Percentiles rank a stretch among this genome's conserved stretches.
Evolutionary conservation across 2,888 invertebrate species (phyloP).

Genomic region (Gisinianus flammeolus): DNA sequence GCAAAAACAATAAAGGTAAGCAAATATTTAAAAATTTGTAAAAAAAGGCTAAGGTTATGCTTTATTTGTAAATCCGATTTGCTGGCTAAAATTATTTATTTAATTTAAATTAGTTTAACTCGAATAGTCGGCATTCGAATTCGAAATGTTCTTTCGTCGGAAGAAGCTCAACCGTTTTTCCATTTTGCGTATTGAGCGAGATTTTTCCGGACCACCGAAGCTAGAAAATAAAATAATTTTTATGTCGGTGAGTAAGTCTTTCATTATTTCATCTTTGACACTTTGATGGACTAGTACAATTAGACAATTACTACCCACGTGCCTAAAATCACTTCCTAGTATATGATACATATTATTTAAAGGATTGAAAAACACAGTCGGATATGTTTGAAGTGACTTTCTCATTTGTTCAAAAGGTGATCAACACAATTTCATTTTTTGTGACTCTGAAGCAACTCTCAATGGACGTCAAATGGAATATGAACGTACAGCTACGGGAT

Average conservation of each 20-base stretch:
- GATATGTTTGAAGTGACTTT: too few species aligned
- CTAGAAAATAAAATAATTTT: conserved; percentile 10
- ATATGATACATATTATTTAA: not conserved
- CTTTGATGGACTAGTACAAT: too few species aligned
- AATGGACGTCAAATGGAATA: conserved; percentile 2
- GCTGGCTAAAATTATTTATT: too few species aligned
- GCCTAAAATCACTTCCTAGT: not conserved
- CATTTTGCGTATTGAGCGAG: not conserved
- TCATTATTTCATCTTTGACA: too few species aligned
- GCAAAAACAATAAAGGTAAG: too few species aligned
- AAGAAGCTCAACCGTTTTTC: not conserved
- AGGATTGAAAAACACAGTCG: not conserved
- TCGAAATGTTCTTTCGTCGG: too few species aligned
- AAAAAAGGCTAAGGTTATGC: too few species aligned
- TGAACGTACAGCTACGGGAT: not conserved
- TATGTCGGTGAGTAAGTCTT: conserved; percentile 11
- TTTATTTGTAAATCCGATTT: too few species aligned
- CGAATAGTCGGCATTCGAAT: too few species aligned
- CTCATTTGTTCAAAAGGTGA: not conserved
- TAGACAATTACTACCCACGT: not conserved
- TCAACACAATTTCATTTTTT: conserved; percentile 10
- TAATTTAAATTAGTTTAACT: too few species aligned
- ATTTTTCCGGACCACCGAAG: not conserved
- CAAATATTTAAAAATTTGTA: too few species aligned
- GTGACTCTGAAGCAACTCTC: conserved; percentile 12